phyloP scores from a whole-genome alignment of 2,888 invertebrate species.

The Petrolisthes manimaculis region DNA sequence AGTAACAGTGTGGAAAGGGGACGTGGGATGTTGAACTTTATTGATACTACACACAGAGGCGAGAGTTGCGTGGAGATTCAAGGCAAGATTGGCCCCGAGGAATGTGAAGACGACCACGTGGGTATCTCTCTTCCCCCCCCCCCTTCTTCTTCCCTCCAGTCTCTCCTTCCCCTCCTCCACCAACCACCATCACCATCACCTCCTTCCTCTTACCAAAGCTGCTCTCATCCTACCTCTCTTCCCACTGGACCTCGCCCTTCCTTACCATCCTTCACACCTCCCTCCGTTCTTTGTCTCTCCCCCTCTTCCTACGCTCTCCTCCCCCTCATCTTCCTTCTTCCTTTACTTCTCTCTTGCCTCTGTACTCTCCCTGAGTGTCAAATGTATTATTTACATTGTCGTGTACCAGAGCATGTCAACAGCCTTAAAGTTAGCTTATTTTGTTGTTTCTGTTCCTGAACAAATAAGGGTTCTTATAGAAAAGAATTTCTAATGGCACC shows the following conservation, averaged over 20 bases:
- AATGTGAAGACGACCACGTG: constrained; percentile 1
- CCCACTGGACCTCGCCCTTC: background rate
- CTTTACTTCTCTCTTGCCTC: background rate
- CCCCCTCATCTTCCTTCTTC: background rate
- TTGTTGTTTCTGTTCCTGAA: too few species aligned
- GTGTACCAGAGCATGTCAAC: too few species aligned
- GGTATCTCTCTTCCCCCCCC: background rate
- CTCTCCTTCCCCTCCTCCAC: background rate
- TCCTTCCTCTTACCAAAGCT: background rate
- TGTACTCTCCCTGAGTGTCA: background rate
- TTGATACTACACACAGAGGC: background rate
- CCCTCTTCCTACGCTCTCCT: background rate
- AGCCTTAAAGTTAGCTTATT: too few species aligned
- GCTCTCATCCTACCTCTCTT: background rate
- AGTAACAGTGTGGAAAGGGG: background rate
- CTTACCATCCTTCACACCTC: background rate
- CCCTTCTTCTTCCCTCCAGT: background rate
- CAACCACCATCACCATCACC: background rate
- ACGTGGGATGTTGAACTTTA: background rate
- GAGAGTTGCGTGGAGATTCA: background rate
- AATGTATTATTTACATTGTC: background rate
- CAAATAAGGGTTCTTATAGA: too few species aligned
- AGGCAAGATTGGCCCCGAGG: background rate
- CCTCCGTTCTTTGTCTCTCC: background rate
- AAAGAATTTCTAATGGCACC: too few species aligned